Conservation (phyloP, 2,888 invertebrate genomes). For the Archaeoteleia sp. region DNA sequence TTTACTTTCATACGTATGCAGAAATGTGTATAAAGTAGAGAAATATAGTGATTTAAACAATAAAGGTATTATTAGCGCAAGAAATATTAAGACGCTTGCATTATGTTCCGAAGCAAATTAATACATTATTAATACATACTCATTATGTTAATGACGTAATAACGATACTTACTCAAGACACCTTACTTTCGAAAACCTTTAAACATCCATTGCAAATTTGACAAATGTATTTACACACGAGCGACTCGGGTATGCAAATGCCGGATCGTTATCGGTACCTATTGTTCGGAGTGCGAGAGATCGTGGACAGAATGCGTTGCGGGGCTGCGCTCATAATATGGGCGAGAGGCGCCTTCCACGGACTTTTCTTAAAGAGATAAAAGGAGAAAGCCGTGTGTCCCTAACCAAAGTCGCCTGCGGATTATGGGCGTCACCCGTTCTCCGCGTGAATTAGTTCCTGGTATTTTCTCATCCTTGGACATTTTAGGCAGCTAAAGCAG, state of each 20-base stretch:
- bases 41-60: too few species aligned
- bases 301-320: conserved; percentile 31
- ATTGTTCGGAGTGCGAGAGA: conserved; percentile 53
- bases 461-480: conserved; percentile 57
- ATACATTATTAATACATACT: too few species aligned
- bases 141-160: too few species aligned
- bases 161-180: too few species aligned
- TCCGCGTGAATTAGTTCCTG: conserved; percentile 62
- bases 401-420: conserved; percentile 35
- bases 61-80: too few species aligned
- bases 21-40: too few species aligned
- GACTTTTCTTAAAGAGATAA: conserved; percentile 53
- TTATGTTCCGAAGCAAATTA: too few species aligned
- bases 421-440: conserved; percentile 61
- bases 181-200: conserved; percentile 38
- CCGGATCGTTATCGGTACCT: conserved; percentile 46
- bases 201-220: conserved; percentile 34
- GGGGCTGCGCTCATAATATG: conserved; percentile 21
- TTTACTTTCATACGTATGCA: too few species aligned
- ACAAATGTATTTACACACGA: conserved; percentile 35
- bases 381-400: conserved; percentile 51
- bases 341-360: conserved; percentile 23
- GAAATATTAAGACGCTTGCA: too few species aligned
- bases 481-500: conserved; percentile 53
- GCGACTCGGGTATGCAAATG: conserved; percentile 41